phyloP scores from a whole-genome alignment of 2,113 vertebrate genomes.

The Athene cunicularia region DNA sequence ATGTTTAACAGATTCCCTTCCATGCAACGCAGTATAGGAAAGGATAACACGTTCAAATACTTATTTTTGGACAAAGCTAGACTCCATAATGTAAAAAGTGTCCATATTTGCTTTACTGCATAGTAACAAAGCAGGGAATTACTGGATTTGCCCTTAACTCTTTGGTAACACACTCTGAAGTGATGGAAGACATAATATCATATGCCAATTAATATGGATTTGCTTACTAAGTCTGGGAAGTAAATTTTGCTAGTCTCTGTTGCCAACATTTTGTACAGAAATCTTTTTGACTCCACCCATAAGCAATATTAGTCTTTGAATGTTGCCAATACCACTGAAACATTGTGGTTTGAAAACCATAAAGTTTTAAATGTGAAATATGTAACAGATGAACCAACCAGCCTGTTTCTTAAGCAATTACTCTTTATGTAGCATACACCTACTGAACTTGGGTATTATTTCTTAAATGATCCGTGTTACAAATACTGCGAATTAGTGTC shows the following conservation, averaged over 20 bases:
- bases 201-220: not conserved
- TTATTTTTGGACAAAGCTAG: not conserved
- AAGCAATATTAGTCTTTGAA: conserved; percentile 3
- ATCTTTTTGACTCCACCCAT: conserved; percentile 35
- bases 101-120: not conserved
- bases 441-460: not conserved
- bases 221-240: not conserved
- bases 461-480: not conserved
- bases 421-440: not conserved
- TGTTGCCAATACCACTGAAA: conserved; percentile 35
- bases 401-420: not conserved
- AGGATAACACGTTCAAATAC: not conserved
- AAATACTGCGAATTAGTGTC: not conserved
- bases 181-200: not conserved
- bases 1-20: not conserved
- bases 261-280: conserved; percentile 25
- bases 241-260: not conserved
- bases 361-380: conserved; percentile 6
- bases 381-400: conserved; percentile 2
- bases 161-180: not conserved
- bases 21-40: not conserved
- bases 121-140: not conserved
- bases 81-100: not conserved
- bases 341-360: conserved; percentile 31
- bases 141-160: not conserved